Percentiles rank a stretch among this genome's conserved stretches.
Evolutionary conservation across 2,888 invertebrate genomes (phyloP).

Genomic region (Heteromyza rotundicornis): DNA sequence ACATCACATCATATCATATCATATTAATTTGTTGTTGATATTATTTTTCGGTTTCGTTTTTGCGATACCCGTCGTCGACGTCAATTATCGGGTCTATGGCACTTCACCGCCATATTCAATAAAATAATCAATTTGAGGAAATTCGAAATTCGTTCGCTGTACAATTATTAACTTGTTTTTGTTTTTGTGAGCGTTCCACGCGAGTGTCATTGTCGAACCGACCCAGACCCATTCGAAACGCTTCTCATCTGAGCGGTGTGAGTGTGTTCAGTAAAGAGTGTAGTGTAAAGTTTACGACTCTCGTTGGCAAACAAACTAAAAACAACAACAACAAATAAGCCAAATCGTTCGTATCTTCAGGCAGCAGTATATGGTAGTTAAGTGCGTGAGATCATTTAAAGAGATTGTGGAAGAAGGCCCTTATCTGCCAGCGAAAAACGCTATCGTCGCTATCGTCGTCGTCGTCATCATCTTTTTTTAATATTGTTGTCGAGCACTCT

Average conservation of each 20-base stretch:
- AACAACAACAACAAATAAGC: background rate
- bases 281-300: background rate
- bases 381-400: conserved; percentile 5
- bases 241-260: no score
- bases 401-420: background rate
- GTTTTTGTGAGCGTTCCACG: background rate
- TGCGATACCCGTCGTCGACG: no score
- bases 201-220: background rate
- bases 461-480: no score
- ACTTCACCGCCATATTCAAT: background rate
- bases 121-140: background rate
- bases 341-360: background rate
- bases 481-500: no score
- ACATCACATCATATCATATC: background rate
- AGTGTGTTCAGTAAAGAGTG: no score
- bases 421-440: background rate
- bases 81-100: no score
- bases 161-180: background rate
- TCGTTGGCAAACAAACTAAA: background rate
- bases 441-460: background rate
- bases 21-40: background rate
- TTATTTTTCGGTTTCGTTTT: no score
- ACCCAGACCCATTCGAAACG: background rate
- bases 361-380: background rate
- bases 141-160: background rate